Evolutionary conservation across 2,888 invertebrate genomes (phyloP), one percentile per base, ranked within the genome.

Genomic region (Cremastobaeus sp.): DNA sequence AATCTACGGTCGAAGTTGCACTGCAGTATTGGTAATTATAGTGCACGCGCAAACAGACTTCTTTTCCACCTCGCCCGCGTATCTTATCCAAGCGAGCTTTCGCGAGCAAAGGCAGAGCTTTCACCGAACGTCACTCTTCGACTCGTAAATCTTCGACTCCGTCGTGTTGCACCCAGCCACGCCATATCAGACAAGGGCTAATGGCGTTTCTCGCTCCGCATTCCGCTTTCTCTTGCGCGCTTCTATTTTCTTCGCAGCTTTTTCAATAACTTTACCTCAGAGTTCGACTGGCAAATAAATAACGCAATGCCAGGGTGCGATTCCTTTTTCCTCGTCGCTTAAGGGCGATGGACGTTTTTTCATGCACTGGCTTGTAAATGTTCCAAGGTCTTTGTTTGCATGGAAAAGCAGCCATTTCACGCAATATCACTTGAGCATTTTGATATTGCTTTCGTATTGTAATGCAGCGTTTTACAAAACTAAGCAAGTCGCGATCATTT

Each of bases 61-160:
- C 34, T 30, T 60, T 59, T 48, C 39, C 39, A 60, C 59, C 45
- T 68, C n/a, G 52, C 34, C 18, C 68, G 48, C 64, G 74, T 59
- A 59, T 64, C 57, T 74, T 62, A 74, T 59, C 52, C 62, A 12
- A 28, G 47, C 25, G 50, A 68, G 69, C 68, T 68, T 60, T 54
- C 45, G 62, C 62, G 52, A 55, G 74, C 47, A 69, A 60, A 59
- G 69, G 59, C 64, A 59, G 69, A 64, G 69, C 69, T 74, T 74
- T 70, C 69, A 59, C 45, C 65, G 48, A 59, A 59, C 69, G 68
- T 74, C 74, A 64, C 74, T 74, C 64, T 59, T 69, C 69, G 64
- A 65, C 47, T 45, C 65, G 74, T 74, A 74, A 74, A 74, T 69
- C 69, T 71, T 64, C 48, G 48, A 64, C 50, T 62, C 32, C 30